Percentiles rank a stretch among this genome's conserved stretches.
These are phyloP conservation scores for Zophobas morio DNA, from an alignment of 1,140 invertebrate genomes.

Conservation along the genomic window DNA sequence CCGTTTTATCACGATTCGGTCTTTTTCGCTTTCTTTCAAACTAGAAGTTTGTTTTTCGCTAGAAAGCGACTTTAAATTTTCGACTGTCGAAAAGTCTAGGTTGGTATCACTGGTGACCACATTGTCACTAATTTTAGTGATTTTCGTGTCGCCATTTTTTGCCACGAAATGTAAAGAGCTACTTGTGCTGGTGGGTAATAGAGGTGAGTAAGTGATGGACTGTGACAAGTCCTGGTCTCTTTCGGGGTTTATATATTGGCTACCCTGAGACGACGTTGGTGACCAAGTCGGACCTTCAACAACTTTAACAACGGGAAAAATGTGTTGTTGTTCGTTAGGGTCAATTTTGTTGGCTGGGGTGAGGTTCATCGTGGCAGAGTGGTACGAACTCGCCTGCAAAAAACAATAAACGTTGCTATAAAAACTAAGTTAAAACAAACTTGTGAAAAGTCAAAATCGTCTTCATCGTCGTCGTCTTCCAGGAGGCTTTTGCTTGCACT, in stretches of 20 bases:
- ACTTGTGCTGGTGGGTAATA: neutral
- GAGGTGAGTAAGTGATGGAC: slow-evolving; percentile 22
- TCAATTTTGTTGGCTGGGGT: neutral
- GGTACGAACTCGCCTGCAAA: slow-evolving; percentile 19
- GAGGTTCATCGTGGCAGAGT: neutral
- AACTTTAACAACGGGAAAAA: slow-evolving; percentile 51
- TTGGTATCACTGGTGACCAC: neutral
- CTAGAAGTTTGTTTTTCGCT: too few species aligned
- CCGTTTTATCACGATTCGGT: neutral
- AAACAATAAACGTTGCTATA: neutral
- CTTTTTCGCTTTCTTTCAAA: slow-evolving; percentile 24
- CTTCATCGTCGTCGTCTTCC: slow-evolving; percentile 1
- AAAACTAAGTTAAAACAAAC: slow-evolving; percentile 5
- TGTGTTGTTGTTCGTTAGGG: slow-evolving; percentile 22
- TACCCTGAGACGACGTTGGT: too few species aligned
- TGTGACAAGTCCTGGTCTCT: too few species aligned
- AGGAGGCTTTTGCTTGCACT: slow-evolving; percentile 4
- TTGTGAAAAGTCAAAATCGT: slow-evolving; percentile 20
- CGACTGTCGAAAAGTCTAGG: slow-evolving; percentile 17
- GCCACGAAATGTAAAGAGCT: slow-evolving; percentile 16
- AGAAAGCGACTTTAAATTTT: slow-evolving; percentile 14
- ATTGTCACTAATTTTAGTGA: neutral
- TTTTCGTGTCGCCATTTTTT: slow-evolving; percentile 1
- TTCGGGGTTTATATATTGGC: too few species aligned
- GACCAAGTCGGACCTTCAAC: slow-evolving; percentile 43